Evolutionary conservation across 1,140 invertebrate genomes (phyloP).

Genomic region (Brachionus sp.): DNA sequence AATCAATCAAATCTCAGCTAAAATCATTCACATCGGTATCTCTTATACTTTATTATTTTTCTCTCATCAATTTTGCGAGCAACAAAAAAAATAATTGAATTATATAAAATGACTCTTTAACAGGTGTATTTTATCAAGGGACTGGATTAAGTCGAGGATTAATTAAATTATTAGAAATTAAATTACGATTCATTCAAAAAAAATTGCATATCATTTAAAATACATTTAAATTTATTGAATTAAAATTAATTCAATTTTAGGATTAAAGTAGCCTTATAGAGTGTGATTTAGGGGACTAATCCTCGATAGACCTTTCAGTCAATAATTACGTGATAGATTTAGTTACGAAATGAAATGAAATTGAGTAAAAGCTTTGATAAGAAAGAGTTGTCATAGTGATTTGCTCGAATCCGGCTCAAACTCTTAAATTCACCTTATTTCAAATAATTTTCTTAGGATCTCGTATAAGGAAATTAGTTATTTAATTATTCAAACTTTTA

Average conservation of each 20-base stretch:
- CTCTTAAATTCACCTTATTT: not conserved
- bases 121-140: conserved; percentile 5
- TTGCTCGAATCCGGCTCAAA: not conserved
- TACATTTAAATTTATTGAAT: not conserved
- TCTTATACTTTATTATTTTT: not conserved
- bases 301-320: conserved; percentile 3
- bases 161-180: conserved; percentile 13
- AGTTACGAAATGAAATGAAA: not conserved
- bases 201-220: not conserved
- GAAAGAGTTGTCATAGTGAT: not conserved
- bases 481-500: conserved; percentile 7
- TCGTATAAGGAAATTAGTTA: not conserved
- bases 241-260: conserved; percentile 1
- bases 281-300: not conserved
- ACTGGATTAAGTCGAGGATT: conserved; percentile 1
- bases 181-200: conserved; percentile 10
- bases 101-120: not conserved
- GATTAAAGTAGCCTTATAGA: not conserved
- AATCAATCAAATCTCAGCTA: not conserved
- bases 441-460: not conserved
- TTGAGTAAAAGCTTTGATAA: not conserved
- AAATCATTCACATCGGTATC: not conserved
- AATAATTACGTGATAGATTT: not conserved
- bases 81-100: not conserved
- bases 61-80: not conserved